Evolutionary conservation across 2,888 invertebrate genomes (phyloP).

Genomic region (Oegoconia quadripuncta): DNA sequence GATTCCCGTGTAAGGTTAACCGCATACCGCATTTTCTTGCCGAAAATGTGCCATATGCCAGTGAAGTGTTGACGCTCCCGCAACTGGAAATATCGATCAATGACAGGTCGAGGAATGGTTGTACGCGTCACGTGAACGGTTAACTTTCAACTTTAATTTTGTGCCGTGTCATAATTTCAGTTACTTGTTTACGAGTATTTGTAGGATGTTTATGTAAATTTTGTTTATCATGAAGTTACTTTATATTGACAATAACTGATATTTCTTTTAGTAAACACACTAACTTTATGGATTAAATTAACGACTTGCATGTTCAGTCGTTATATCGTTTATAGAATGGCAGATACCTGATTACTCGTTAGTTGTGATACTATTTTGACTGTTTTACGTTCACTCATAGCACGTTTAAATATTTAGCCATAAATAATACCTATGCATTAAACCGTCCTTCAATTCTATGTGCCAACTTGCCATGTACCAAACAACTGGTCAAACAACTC

Average conservation of each 20-base stretch:
- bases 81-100: slow-evolving; percentile 33
- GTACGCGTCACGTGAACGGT: slow-evolving; percentile 50
- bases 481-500: slow-evolving; percentile 52
- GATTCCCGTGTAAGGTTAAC: slow-evolving; percentile 66
- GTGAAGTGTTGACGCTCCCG: slow-evolving; percentile 58
- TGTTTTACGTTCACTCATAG: too few relatives aligned
- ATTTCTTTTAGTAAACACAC: too few relatives aligned
- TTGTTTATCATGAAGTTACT: neutral
- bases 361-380: too few relatives aligned
- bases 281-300: too few relatives aligned
- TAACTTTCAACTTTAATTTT: slow-evolving; percentile 60
- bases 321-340: too few relatives aligned
- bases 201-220: slow-evolving; percentile 1
- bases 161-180: slow-evolving; percentile 68
- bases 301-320: too few relatives aligned
- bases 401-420: too few relatives aligned
- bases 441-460: slow-evolving; percentile 34
- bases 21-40: slow-evolving; percentile 75
- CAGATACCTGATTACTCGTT: too few relatives aligned
- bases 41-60: slow-evolving; percentile 71
- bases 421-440: too few relatives aligned
- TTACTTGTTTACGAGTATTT: slow-evolving; percentile 33
- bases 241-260: neutral
- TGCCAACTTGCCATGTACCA: slow-evolving; percentile 27
- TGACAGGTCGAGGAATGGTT: slow-evolving; percentile 26